phyloP scores from a whole-genome alignment of 2,888 invertebrate species.

The Eustalomyia histrio region DNA sequence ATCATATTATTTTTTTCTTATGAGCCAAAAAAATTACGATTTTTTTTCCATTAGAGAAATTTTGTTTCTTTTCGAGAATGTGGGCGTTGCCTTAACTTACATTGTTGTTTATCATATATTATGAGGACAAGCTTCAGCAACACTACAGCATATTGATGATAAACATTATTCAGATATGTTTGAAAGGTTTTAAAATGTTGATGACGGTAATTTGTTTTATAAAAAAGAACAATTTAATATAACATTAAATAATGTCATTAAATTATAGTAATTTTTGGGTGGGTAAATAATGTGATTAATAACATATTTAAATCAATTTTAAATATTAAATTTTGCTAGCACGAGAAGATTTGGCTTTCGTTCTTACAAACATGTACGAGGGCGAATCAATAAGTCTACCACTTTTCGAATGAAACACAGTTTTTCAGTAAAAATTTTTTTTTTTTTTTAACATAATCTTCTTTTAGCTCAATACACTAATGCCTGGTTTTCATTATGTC shows the following conservation, averaged over 20 bases:
- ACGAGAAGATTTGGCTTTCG: no score
- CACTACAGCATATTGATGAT: neutral
- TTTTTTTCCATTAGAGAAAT: neutral
- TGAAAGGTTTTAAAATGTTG: neutral
- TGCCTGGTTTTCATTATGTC: no score
- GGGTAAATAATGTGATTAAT: slow-evolving; percentile 56
- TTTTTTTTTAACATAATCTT: no score
- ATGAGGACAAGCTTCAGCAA: neutral
- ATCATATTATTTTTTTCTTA: neutral
- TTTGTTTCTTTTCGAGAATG: neutral
- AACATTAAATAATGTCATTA: slow-evolving; percentile 61
- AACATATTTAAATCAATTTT: slow-evolving; percentile 59
- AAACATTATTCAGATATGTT: neutral
- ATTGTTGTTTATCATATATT: slow-evolving; percentile 14
- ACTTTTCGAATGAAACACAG: no score
- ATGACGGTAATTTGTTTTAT: slow-evolving; percentile 12
- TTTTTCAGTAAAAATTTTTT: no score
- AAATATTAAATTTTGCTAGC: neutral
- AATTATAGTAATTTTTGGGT: slow-evolving; percentile 51
- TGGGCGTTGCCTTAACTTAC: neutral
- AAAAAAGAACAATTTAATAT: slow-evolving; percentile 24
- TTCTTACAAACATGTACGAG: no score
- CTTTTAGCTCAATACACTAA: no score
- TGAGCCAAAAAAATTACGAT: no score
- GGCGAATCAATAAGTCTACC: no score